Conservation (phyloP, 2,888 invertebrate genomes). For the Prosopocoilus inquinatus region DNA sequence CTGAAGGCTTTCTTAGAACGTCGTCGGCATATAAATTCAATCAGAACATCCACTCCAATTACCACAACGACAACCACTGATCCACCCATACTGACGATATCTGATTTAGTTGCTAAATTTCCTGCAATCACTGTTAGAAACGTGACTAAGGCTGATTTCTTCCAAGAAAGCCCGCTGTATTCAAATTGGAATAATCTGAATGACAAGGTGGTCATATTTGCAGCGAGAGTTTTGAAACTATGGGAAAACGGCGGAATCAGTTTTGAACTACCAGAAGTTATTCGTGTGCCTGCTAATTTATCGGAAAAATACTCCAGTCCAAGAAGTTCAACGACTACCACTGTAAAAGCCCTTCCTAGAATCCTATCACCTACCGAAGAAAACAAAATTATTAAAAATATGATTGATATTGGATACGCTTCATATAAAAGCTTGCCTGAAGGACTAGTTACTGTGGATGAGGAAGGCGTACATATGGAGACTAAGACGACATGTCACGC, state of each 20-base stretch:
- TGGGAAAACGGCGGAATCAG: slow-evolving; percentile 59
- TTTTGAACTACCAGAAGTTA: slow-evolving; percentile 35
- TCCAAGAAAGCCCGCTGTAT: slow-evolving; percentile 54
- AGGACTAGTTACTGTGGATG: slow-evolving; percentile 44
- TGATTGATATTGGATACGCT: slow-evolving; percentile 27
- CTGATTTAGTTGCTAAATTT: slow-evolving; percentile 44
- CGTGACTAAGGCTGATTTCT: slow-evolving; percentile 49
- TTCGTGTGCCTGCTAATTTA: not conserved
- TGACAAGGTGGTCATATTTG: slow-evolving; percentile 51
- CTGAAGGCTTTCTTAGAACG: slow-evolving; percentile 20
- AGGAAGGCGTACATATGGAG: slow-evolving; percentile 47
- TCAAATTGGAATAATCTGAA: slow-evolving; percentile 54
- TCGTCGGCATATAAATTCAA: slow-evolving; percentile 8
- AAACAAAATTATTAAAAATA: slow-evolving; percentile 17
- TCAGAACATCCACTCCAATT: not conserved
- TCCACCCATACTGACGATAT: slow-evolving; percentile 13
- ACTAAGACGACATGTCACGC: slow-evolving; percentile 49
- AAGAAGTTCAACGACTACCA: not conserved
- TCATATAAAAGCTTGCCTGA: slow-evolving; percentile 36
- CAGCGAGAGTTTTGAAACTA: slow-evolving; percentile 53
- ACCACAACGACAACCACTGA: slow-evolving; percentile 5
- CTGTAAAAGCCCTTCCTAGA: not conserved
- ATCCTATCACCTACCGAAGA: slow-evolving; percentile 7
- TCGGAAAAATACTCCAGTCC: not conserved
- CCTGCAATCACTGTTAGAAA: slow-evolving; percentile 52